These are phyloP conservation scores for Ormyrus rosae DNA, from an alignment of 2,888 invertebrate species.

Conservation along the genomic window DNA sequence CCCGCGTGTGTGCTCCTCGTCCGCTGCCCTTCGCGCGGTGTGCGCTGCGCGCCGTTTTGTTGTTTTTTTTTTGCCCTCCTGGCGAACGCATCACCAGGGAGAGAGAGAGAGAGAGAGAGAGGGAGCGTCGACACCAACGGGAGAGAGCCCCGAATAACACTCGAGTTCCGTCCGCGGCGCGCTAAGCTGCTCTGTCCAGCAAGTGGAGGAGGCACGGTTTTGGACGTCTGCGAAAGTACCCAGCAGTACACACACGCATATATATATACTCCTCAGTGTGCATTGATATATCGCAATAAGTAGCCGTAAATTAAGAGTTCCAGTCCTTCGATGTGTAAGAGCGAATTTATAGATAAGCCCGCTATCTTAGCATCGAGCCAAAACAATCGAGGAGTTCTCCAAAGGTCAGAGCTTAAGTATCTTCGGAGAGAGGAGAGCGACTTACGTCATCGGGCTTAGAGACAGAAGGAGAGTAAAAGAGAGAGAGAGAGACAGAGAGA, in stretches of 20 bases:
- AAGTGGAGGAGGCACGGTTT: conserved; percentile 2
- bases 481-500: neutral
- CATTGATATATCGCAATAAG: too few relatives aligned
- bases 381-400: too few relatives aligned
- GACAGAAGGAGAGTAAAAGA: neutral
- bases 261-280: neutral
- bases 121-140: neutral
- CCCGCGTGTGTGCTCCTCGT: too few relatives aligned
- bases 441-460: too few relatives aligned
- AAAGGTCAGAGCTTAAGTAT: too few relatives aligned
- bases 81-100: neutral
- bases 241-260: neutral
- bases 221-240: neutral
- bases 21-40: too few relatives aligned
- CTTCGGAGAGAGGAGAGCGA: too few relatives aligned
- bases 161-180: neutral
- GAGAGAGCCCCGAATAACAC: neutral
- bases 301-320: too few relatives aligned
- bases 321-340: too few relatives aligned
- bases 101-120: neutral
- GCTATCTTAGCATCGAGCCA: too few relatives aligned
- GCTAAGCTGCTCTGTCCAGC: neutral
- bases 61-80: neutral
- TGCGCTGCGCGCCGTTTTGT: too few relatives aligned
- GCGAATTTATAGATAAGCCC: too few relatives aligned